phyloP scores from a whole-genome alignment of 2,113 vertebrate genomes.

The Eublepharis macularius region DNA sequence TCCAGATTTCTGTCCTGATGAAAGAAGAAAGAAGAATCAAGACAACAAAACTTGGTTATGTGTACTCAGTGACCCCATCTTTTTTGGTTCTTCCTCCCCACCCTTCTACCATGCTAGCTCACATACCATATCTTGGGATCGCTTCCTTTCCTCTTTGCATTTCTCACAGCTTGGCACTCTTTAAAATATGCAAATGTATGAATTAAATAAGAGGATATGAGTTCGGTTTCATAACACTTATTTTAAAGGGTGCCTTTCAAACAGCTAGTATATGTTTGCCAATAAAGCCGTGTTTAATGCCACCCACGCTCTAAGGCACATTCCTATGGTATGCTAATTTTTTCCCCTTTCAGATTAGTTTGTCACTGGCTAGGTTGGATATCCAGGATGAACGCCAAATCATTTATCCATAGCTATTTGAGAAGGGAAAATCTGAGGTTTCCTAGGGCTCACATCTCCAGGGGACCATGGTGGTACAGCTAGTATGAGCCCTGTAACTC shows the following conservation, averaged over 20 bases:
- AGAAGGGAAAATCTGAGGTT: not conserved
- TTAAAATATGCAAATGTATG: constrained; percentile 1
- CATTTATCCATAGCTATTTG: not conserved
- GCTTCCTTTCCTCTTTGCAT: not conserved
- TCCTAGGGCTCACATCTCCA: not conserved
- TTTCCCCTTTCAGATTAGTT: not conserved
- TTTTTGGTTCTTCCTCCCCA: not conserved
- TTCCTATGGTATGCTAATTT: not conserved
- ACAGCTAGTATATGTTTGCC: constrained; percentile 10
- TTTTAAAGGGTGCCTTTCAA: constrained; percentile 14
- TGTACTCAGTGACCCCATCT: not conserved
- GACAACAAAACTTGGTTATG: not conserved
- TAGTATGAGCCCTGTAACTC: no score
- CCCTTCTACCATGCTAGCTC: not conserved
- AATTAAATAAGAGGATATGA: not conserved
- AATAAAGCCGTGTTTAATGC: not conserved
- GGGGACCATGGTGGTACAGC: not conserved
- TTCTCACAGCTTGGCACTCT: constrained; percentile 1
- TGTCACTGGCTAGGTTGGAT: not conserved
- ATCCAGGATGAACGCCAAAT: not conserved
- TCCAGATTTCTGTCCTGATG: not conserved
- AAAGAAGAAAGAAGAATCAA: not conserved
- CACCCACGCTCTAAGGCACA: constrained; percentile 3
- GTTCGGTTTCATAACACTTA: not conserved
- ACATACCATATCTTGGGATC: not conserved